These are phyloP conservation scores for Drosophila bifasciata DNA, from an alignment of 1,140 invertebrate genomes.

Conservation along the genomic window DNA sequence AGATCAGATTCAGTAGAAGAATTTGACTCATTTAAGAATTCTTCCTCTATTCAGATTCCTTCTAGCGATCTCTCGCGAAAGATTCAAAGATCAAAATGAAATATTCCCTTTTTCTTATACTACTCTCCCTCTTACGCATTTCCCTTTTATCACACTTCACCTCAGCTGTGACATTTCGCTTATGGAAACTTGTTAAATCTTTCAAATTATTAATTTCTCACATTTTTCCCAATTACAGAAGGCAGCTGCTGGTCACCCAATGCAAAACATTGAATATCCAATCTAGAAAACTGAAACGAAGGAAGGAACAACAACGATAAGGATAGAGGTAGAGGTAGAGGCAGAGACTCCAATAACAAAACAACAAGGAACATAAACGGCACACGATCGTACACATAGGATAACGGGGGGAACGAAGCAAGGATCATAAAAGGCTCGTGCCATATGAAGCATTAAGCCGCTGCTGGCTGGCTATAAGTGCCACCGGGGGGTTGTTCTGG, in stretches of 20 bases:
- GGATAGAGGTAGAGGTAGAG: no score
- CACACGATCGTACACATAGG: slow-evolving; percentile 56
- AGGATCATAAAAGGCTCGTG: slow-evolving; percentile 60
- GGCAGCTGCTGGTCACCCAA: slow-evolving; percentile 45
- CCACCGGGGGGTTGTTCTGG: slow-evolving; percentile 23
- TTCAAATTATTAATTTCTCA: not conserved
- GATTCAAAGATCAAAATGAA: no score
- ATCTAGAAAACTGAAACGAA: slow-evolving; percentile 23
- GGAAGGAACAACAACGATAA: slow-evolving; percentile 39
- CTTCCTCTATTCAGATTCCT: no score
- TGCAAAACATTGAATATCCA: not conserved
- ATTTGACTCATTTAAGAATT: no score
- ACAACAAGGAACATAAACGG: not conserved
- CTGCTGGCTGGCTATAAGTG: no score
- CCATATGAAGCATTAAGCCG: slow-evolving; percentile 34
- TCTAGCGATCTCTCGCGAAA: no score
- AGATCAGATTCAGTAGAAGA: no score
- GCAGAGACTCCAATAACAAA: slow-evolving; percentile 13
- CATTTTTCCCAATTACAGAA: slow-evolving; percentile 31
- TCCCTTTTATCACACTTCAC: no score
- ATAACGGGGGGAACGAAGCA: slow-evolving; percentile 13
- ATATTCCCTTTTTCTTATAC: no score
- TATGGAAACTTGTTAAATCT: no score
- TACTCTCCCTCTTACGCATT: no score
- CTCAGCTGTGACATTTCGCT: no score